Base-by-base conservation (phyloP, 30 jellyfish, hydroid and myxozoan genomes). In the Hydra vulgaris region DNA sequence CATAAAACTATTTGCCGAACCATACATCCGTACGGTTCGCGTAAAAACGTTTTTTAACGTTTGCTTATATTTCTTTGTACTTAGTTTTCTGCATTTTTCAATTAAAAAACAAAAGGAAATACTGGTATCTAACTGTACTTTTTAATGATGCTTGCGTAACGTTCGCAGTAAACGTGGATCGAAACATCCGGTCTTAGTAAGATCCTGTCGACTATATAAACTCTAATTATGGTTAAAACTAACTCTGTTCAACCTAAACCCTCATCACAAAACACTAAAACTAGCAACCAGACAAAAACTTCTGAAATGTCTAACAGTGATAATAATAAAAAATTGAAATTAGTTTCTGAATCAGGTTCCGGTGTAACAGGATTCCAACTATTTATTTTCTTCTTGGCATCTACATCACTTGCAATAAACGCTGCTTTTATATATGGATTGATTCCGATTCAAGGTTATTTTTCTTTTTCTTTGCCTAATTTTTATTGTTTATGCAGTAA, bases 371-470 rank as follows among this genome's bases (percentile, higher is more conserved):
- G 79, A n/a, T 78, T 78, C 25, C 79, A 78, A 18, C 26, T 78
- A 52, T 66, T 78, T 5, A 78, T 78, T 8, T 78, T 78, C 53
- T 78, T 78, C 25, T 21, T 78, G 18, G 85, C 85, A 52, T 52
- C 85, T 15, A 52, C 85, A 8, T 78, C 85, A 7, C 22, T 78
- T 52, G 85, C 80, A 0, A 7, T 78, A 52, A 78, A 78, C 53
- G 53, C 53, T 78, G 85, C 80, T 52, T 23, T 78, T 7, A 78
- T 78, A 20, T 78, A 40, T 78, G 85, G 85, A 16, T 19, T 0
- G 0, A 78, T 78, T 21, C 85, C 85, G 53, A 78, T 78, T 54
- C 85, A 78, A 78, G 85, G 85, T 78, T 4, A 78, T 19, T 78
- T 19, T 1, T 0, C 17, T 21, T 70, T 70, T 0, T 7, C 0